Evolutionary conservation across 2,888 invertebrate species (phyloP).

Genomic region (Rapana venosa): DNA sequence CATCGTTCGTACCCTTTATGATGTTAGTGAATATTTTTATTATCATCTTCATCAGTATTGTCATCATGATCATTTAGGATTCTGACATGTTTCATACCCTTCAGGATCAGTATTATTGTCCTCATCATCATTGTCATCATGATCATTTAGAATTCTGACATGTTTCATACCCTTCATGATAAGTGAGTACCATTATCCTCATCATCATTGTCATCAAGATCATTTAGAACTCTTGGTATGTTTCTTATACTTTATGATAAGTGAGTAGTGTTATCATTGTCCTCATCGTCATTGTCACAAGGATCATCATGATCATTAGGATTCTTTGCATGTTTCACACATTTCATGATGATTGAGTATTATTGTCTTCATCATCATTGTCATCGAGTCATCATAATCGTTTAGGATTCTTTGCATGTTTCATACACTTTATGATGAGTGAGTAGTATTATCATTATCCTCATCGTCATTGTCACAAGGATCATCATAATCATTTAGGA

Average conservation of each 20-base stretch:
- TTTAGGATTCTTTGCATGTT: too few species aligned
- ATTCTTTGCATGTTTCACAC: too few species aligned
- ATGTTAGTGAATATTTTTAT: too few species aligned
- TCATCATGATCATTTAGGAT: not conserved
- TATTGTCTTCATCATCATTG: too few species aligned
- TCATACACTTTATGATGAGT: too few species aligned
- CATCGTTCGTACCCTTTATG: too few species aligned
- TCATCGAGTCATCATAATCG: too few species aligned
- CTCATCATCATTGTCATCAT: constrained; percentile 21
- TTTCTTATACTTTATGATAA: not conserved
- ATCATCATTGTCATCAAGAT: not conserved
- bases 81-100: not conserved
- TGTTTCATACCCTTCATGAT: not conserved
- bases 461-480: too few species aligned
- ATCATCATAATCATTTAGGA: not conserved
- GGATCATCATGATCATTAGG: too few species aligned
- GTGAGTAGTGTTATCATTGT: not conserved
- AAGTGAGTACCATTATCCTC: not conserved
- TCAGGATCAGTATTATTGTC: constrained; percentile 63
- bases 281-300: not conserved
- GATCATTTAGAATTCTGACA: not conserved
- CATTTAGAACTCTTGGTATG: not conserved
- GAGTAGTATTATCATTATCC: too few species aligned
- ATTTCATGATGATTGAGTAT: too few species aligned
- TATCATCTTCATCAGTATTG: not conserved